Conservation (phyloP, 1,140 invertebrate species). For the Heterodera carotae region DNA sequence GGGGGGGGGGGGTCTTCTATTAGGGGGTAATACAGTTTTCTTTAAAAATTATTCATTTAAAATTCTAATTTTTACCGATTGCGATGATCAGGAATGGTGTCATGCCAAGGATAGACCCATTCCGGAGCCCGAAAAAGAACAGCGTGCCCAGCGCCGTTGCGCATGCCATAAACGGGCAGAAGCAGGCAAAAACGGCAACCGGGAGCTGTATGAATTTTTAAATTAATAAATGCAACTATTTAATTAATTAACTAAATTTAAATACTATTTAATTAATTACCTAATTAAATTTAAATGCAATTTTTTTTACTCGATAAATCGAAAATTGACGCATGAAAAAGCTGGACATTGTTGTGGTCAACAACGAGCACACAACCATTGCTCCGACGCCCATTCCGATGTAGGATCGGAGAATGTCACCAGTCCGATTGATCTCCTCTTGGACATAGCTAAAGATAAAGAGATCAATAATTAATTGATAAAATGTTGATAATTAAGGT, state of each 20-base stretch:
- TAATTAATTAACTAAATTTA: constrained; percentile 21
- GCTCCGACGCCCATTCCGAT: constrained; percentile 51
- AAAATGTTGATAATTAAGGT: background rate
- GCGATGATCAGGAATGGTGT: constrained; percentile 61
- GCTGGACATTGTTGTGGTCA: constrained; percentile 48
- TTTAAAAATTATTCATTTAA: no score
- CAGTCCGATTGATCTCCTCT: constrained; percentile 44
- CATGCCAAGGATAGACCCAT: constrained; percentile 52
- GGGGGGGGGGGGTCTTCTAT: no score
- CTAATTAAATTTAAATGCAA: constrained; percentile 7
- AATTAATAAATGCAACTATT: no score
- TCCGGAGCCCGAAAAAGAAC: constrained; percentile 58
- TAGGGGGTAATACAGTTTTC: no score
- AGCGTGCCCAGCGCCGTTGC: constrained; percentile 54
- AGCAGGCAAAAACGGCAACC: constrained; percentile 49
- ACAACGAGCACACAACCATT: constrained; percentile 49
- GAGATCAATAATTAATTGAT: background rate
- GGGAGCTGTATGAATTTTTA: constrained; percentile 39
- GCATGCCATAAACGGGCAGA: constrained; percentile 59
- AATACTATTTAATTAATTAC: background rate
- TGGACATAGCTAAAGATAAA: constrained; percentile 37
- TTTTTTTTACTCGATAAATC: constrained; percentile 43
- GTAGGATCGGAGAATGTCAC: constrained; percentile 47
- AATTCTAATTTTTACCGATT: constrained; percentile 39
- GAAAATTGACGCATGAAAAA: constrained; percentile 46